A percentile compares a stretch with the other conserved stretches of the same genome.
Evolutionary conservation across 1,140 invertebrate species (phyloP).

Genomic region (Atta cephalotes): DNA sequence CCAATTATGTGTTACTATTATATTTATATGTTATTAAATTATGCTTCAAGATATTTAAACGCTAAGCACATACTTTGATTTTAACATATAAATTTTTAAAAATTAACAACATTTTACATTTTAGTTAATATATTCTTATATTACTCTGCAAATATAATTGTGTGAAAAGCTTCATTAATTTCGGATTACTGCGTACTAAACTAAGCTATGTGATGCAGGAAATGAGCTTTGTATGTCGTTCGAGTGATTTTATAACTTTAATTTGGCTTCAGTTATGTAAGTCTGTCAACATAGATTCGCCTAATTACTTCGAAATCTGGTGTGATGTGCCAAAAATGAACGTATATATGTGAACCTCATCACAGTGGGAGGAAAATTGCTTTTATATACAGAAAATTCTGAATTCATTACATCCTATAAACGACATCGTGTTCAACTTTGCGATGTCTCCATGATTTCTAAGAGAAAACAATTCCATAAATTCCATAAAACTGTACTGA

Average conservation of each 20-base stretch:
- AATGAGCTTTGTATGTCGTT: constrained; percentile 37
- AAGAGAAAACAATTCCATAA: neutral
- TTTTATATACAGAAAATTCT: neutral
- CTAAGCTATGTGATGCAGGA: neutral
- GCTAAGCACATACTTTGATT: neutral
- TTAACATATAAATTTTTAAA: neutral
- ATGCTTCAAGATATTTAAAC: neutral
- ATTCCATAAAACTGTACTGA: neutral
- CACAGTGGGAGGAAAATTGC: constrained; percentile 3
- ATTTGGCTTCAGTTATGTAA: constrained; percentile 59
- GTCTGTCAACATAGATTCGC: constrained; percentile 54
- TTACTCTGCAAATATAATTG: neutral
- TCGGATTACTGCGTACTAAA: neutral
- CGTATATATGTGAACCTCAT: constrained; percentile 48
- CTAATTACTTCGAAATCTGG: constrained; percentile 65
- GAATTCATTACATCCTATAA: neutral
- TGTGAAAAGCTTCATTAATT: constrained; percentile 20
- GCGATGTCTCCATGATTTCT: neutral
- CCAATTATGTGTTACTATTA: neutral
- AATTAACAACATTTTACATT: constrained; percentile 6
- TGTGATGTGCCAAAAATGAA: constrained; percentile 49
- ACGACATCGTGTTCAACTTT: neutral
- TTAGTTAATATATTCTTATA: neutral
- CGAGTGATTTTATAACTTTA: constrained; percentile 49
- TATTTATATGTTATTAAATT: neutral